These are phyloP conservation scores for Hypanus sabinus DNA, from an alignment of 2,113 vertebrate species.

Conservation along the genomic window DNA sequence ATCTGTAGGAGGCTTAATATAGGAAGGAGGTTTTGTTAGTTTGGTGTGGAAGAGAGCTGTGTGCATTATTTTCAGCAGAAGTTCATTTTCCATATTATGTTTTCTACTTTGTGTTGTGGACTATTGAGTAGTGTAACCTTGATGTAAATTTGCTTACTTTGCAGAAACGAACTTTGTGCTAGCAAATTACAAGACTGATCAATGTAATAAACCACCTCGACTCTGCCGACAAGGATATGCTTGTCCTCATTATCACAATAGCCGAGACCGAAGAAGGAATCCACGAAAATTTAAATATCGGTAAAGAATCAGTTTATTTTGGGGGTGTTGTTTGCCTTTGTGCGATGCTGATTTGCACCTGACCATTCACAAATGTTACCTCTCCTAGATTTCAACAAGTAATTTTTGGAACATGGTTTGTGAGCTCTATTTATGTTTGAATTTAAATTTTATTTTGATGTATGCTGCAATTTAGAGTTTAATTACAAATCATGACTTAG, in stretches of 20 bases:
- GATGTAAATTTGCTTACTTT: slow-evolving; percentile 38
- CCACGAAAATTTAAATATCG: slow-evolving; percentile 82
- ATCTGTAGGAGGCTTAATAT: background rate
- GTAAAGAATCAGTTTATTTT: slow-evolving; percentile 49
- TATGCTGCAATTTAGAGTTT: background rate
- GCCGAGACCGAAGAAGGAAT: slow-evolving; percentile 77
- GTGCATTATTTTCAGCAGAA: background rate
- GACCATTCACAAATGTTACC: background rate
- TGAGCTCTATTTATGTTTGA: background rate
- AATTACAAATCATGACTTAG: background rate
- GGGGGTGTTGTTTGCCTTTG: background rate
- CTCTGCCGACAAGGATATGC: slow-evolving; percentile 89
- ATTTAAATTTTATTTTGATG: background rate
- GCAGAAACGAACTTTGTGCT: slow-evolving; percentile 83
- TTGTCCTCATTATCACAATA: slow-evolving; percentile 84
- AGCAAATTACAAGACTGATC: slow-evolving; percentile 87
- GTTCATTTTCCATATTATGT: background rate
- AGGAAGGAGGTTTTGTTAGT: background rate
- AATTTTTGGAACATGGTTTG: background rate
- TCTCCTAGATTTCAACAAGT: background rate
- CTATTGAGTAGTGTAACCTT: background rate
- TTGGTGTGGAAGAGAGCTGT: background rate
- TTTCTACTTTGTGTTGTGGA: background rate
- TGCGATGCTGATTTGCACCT: background rate
- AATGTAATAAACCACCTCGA: slow-evolving; percentile 81